Conservation (phyloP, 2,797 vertebrate genomes). For the Kryptolebias ocellatus region DNA sequence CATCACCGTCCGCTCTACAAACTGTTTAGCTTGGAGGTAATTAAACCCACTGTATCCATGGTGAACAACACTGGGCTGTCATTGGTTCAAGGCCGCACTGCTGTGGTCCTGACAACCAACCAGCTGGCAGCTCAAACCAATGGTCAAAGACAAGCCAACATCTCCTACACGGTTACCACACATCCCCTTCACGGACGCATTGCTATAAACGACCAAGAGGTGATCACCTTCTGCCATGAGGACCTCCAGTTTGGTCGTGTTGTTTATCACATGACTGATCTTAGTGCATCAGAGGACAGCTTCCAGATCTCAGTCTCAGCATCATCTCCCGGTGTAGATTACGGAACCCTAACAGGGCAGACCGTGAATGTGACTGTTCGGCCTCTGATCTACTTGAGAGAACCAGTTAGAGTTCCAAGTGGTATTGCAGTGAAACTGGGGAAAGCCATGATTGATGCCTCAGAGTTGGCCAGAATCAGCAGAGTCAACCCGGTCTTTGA, state of each 20-base stretch:
- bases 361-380: slow-evolving; percentile 80
- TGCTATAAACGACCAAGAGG: slow-evolving; percentile 78
- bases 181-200: slow-evolving; percentile 85
- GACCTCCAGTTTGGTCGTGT: slow-evolving; percentile 83
- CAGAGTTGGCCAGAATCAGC: slow-evolving; percentile 85
- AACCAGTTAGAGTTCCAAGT: slow-evolving; percentile 81
- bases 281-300: slow-evolving; percentile 82
- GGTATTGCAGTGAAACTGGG: slow-evolving; percentile 81
- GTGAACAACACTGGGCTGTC: slow-evolving; percentile 87
- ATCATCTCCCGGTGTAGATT: slow-evolving; percentile 74
- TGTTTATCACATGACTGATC: slow-evolving; percentile 86
- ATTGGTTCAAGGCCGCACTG: slow-evolving; percentile 85
- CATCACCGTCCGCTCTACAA: slow-evolving; percentile 89
- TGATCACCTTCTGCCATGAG: slow-evolving; percentile 84
- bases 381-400: slow-evolving; percentile 81
- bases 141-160: slow-evolving; percentile 79
- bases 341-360: slow-evolving; percentile 83
- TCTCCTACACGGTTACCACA: slow-evolving; percentile 85
- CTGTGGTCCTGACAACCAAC: slow-evolving; percentile 78
- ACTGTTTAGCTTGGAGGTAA: slow-evolving; percentile 88
- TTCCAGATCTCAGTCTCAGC: slow-evolving; percentile 85
- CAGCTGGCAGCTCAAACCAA: slow-evolving; percentile 88
- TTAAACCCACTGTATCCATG: slow-evolving; percentile 81
- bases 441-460: slow-evolving; percentile 87
- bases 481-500: slow-evolving; percentile 86